Base-by-base conservation (phyloP, 2,113 vertebrate species). In the Anas platyrhynchos region DNA sequence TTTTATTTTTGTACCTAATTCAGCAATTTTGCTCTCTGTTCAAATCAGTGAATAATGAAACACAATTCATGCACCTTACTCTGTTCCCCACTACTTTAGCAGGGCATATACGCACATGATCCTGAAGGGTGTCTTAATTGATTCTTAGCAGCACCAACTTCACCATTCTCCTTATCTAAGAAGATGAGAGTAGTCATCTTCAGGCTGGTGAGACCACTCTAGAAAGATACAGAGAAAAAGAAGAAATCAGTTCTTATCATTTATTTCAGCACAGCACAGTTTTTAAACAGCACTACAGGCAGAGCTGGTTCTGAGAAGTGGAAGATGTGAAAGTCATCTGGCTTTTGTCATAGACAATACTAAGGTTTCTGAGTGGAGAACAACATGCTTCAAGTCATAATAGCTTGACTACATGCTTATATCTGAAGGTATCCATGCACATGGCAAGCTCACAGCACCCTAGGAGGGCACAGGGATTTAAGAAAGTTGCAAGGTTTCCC, bases 151-250 rank as follows among this genome's bases (percentile, higher is more conserved):
- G 77, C 83, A 11, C 29, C 43, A 20, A 81, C 81, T 18, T 97
- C 95, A 63, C 74, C 80, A 7, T 98, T 98, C 68, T 98, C 98
- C 91, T 98, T 97, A 74, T 98, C 98, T 29, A 98, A 43, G 86
- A 96, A 97, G 77, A 98, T 92, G 22, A 96, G 65, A 0, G 96
- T 97, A 71, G 98, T 76, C 98, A 98, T 98, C 89, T 93, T 97
- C 72, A 32, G 27, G n/a, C 1, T 59, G 50, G 67, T 11, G 11
- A 62, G 43, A 27, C 2, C 31, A 63, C 38, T 55, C 81, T 91
- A 26, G 3, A 55, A 56, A 86, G 16, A 0, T 4, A 23, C 0
- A 13, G 3, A 43, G 4, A 4, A 59, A 26, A 38, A 32, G 1
- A 41, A 1, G 13, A 67, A 65, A 4, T 10, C 0, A 13, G 62